A percentile compares a stretch with the other conserved stretches of the same genome.
Conservation (phyloP, 2,113 vertebrate genomes). For the Hemiprocne comata region DNA sequence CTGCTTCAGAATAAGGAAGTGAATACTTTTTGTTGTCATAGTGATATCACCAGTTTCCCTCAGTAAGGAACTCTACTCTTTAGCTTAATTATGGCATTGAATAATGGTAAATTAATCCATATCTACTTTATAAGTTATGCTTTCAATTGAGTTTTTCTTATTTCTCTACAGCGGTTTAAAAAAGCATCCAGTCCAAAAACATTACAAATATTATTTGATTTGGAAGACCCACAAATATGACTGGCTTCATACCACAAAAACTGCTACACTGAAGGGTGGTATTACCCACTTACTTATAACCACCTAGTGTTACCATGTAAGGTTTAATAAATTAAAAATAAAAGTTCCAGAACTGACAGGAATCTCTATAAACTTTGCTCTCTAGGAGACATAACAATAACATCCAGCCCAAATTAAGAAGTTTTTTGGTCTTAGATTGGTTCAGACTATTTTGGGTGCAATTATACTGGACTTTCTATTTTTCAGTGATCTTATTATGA, state of each 20-base stretch:
- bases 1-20: neutral
- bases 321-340: conserved; percentile 17
- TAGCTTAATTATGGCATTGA: neutral
- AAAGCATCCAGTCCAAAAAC: conserved; percentile 4
- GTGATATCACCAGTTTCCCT: neutral
- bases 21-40: neutral
- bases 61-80: neutral
- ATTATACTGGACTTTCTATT: neutral
- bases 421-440: neutral
- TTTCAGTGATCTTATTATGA: conserved; percentile 8
- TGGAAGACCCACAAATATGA: conserved; percentile 43
- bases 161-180: conserved; percentile 3
- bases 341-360: conserved; percentile 26
- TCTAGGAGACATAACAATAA: conserved; percentile 39
- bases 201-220: conserved; percentile 61
- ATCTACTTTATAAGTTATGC: neutral
- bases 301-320: conserved; percentile 20
- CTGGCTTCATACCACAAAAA: conserved; percentile 39
- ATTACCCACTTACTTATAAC: conserved; percentile 58
- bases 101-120: neutral
- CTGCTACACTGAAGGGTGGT: conserved; percentile 22
- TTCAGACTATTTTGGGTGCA: conserved; percentile 5
- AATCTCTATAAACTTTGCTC: conserved; percentile 31
- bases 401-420: neutral
- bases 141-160: conserved; percentile 22